Evolutionary conservation across 2,113 vertebrate species (phyloP), one percentile per base, ranked within the genome.

Genomic region (Elephas maximus): DNA sequence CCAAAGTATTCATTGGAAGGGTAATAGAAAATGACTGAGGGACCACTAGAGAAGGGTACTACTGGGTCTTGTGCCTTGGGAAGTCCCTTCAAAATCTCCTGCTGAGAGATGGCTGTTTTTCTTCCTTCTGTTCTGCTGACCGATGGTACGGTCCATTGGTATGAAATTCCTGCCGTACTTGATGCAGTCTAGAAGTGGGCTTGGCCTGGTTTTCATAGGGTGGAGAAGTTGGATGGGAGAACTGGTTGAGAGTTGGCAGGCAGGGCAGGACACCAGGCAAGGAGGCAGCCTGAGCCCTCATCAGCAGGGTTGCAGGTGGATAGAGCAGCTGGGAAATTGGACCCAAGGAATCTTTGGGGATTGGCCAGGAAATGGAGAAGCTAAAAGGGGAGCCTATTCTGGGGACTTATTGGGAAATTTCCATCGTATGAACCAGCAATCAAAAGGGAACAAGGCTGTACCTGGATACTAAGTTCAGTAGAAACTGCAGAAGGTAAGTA

Each of bases 121-220:
- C 78, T 51, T 28, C 41, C 30, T 62, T 8, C 87, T 41, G 12
- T n/a, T 76, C 6, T 7, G 7, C 45, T n/a, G 4, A 33, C 91
- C 57, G 15, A 0, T 6, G 33, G 48, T 60, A 11, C 6, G 1
- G 28, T 6, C 74, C 4, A 62, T 53, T 18, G 63, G 23, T 57
- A 20, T 8, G 53, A 41, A 60, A 94, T 93, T 96, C 96, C 87
- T 81, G 60, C 44, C 92, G 90, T 89, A 92, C 76, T 81, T n/a
- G 53, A 63, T 96, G 97, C 92, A 69, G 84, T 95, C 97, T 81
- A 78, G 79, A 94, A 93, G 91, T 37, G 78, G 89, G 28, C 14
- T 97, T 98, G 95, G 96, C 95, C 85, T 80, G 57, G 28, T 73
- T 65, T 74, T 20, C 41, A 30, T 10, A 37, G 91, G 93, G 65